A percentile compares a stretch with the other conserved stretches of the same genome.
These are phyloP conservation scores for Nesometra sesokonis DNA, from an alignment of 35 echinoderm and acorn worm genomes.

Conservation along the genomic window DNA sequence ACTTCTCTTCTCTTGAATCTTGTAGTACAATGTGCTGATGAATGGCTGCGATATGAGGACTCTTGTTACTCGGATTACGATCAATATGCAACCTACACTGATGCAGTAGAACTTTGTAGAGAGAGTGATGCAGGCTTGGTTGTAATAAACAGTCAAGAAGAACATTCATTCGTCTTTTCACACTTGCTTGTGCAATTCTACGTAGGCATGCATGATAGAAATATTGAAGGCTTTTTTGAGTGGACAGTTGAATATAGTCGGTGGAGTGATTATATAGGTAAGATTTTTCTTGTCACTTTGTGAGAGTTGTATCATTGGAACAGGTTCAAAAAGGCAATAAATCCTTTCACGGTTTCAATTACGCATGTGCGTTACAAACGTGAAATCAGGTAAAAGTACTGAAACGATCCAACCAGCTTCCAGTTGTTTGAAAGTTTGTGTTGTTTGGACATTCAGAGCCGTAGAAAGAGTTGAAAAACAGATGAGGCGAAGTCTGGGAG, in stretches of 20 bases:
- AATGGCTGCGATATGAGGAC: background rate
- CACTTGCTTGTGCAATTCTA: background rate
- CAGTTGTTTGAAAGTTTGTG: no score
- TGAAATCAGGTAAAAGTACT: no score
- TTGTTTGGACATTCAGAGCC: no score
- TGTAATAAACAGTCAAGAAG: background rate
- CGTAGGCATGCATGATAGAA: background rate
- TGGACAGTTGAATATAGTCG: background rate
- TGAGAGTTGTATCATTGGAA: no score
- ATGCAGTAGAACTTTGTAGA: background rate
- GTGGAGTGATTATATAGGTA: background rate
- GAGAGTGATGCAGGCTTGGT: background rate
- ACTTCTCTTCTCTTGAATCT: background rate
- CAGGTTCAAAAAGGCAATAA: no score
- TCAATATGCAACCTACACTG: background rate
- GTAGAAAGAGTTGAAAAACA: no score
- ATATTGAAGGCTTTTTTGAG: background rate
- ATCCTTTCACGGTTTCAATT: no score
- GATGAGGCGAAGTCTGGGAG: no score
- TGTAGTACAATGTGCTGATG: background rate
- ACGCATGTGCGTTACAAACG: no score
- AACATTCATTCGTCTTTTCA: background rate
- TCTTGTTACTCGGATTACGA: background rate
- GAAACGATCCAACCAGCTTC: no score
- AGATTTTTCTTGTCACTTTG: no score